Percentiles rank a stretch among this genome's conserved stretches.
Conservation (phyloP, 2,797 vertebrate genomes). For the Lagocephalus sceleratus region DNA sequence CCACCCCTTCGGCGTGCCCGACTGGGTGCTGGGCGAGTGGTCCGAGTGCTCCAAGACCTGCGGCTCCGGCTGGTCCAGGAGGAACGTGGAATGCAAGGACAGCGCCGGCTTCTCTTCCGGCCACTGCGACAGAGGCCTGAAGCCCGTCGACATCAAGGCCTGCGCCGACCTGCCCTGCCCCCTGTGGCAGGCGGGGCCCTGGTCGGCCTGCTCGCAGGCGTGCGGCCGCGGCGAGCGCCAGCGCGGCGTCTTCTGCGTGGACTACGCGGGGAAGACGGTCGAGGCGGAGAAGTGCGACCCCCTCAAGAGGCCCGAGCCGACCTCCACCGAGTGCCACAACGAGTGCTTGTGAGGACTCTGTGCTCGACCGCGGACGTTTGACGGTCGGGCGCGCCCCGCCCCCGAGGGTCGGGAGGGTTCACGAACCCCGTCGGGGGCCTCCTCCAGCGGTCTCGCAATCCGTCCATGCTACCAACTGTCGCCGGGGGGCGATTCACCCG, state of each 20-base stretch:
- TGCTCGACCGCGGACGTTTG: constrained; percentile 42
- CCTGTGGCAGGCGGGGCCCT: constrained; percentile 84
- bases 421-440: neutral
- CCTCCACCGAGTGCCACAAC: constrained; percentile 65
- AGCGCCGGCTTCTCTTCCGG: constrained; percentile 76
- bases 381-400: neutral
- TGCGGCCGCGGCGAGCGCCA: constrained; percentile 79
- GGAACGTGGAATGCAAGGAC: constrained; percentile 86
- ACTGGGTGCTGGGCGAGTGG: constrained; percentile 92
- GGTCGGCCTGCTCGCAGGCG: constrained; percentile 85
- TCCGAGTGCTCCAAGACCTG: constrained; percentile 91
- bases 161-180: constrained; percentile 87
- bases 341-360: constrained; percentile 78
- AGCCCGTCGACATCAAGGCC: constrained; percentile 84
- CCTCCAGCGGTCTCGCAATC: neutral
- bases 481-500: constrained; percentile 38
- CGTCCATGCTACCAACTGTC: constrained; percentile 36
- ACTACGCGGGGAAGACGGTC: constrained; percentile 77
- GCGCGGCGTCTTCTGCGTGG: constrained; percentile 78
- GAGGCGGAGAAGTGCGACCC: constrained; percentile 77
- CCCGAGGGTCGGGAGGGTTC: neutral
- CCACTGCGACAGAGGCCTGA: constrained; percentile 80
- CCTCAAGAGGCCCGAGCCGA: constrained; percentile 64
- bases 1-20: constrained; percentile 75
- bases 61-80: constrained; percentile 88